Conservation (phyloP, 2,797 vertebrate genomes). For the Sphaeramia orbicularis region DNA sequence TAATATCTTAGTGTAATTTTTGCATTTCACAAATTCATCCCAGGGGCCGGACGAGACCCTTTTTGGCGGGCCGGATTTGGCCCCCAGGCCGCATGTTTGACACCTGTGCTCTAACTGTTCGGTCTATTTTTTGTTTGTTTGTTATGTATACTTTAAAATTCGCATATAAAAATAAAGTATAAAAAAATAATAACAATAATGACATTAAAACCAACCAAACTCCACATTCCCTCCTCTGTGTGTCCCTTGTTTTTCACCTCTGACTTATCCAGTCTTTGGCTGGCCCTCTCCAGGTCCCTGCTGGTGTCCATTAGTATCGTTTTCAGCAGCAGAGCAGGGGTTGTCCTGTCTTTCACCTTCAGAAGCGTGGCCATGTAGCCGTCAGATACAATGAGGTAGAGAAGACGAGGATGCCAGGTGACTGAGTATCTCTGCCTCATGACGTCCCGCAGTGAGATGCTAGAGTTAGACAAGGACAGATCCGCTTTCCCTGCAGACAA, state of each 20-base stretch:
- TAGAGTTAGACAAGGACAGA: conserved; percentile 87
- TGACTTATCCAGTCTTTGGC: conserved; percentile 67
- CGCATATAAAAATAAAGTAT: too few relatives aligned
- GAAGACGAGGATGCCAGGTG: conserved; percentile 90
- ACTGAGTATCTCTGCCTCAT: conserved; percentile 94
- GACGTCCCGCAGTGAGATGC: conserved; percentile 87
- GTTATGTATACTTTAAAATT: too few relatives aligned
- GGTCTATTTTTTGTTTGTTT: too few relatives aligned
- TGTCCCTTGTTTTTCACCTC: conserved; percentile 78
- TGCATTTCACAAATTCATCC: too few relatives aligned
- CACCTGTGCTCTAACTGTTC: too few relatives aligned
- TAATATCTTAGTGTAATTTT: too few relatives aligned
- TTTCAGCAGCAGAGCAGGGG: conserved; percentile 84
- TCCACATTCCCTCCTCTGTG: neutral
- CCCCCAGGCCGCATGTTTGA: too few relatives aligned
- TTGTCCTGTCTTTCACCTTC: conserved; percentile 78
- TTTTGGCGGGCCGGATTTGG: too few relatives aligned
- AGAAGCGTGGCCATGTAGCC: conserved; percentile 95
- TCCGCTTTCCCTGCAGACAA: conserved; percentile 74
- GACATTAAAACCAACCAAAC: neutral
- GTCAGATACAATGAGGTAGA: conserved; percentile 93
- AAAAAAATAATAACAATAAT: too few relatives aligned
- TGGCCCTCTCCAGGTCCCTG: conserved; percentile 86
- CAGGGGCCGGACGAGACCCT: too few relatives aligned
- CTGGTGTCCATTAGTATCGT: conserved; percentile 87